These are phyloP conservation scores for Neopelma chrysocephalum DNA, from an alignment of 2,797 vertebrate species.

Conservation along the genomic window DNA sequence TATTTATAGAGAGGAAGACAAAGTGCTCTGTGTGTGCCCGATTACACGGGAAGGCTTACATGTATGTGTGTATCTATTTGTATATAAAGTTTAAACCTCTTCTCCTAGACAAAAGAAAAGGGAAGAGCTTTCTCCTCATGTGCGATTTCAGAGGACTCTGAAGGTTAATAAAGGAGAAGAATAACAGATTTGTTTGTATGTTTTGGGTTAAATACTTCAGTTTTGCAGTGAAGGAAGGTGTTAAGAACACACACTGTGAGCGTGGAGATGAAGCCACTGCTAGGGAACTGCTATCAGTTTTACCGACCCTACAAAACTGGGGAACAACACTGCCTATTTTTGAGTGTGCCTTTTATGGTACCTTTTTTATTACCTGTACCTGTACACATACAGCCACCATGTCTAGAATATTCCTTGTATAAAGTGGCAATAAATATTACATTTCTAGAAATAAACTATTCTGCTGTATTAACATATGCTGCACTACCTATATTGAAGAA, in stretches of 20 bases:
- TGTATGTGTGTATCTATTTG: background rate
- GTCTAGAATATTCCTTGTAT: background rate
- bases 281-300: constrained; percentile 24
- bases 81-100: background rate
- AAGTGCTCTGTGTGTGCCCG: background rate
- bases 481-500: background rate
- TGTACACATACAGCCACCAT: background rate
- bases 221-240: constrained; percentile 53
- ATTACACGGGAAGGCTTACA: background rate
- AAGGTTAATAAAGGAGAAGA: constrained; percentile 54
- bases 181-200: constrained; percentile 65
- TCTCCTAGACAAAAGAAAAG: background rate
- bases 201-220: constrained; percentile 63
- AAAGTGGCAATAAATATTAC: background rate
- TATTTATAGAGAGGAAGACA: constrained; percentile 13
- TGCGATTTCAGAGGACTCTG: background rate
- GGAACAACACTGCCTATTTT: background rate
- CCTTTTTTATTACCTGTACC: background rate
- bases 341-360: background rate
- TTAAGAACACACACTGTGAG: constrained; percentile 47
- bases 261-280: constrained; percentile 16
- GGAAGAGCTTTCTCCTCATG: background rate
- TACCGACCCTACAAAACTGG: background rate
- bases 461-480: background rate
- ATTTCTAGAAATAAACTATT: background rate